Percentiles rank a stretch among this genome's conserved stretches.
Evolutionary conservation across 2,888 invertebrate species (phyloP).

Genomic region (Cerceris rybyensis): DNA sequence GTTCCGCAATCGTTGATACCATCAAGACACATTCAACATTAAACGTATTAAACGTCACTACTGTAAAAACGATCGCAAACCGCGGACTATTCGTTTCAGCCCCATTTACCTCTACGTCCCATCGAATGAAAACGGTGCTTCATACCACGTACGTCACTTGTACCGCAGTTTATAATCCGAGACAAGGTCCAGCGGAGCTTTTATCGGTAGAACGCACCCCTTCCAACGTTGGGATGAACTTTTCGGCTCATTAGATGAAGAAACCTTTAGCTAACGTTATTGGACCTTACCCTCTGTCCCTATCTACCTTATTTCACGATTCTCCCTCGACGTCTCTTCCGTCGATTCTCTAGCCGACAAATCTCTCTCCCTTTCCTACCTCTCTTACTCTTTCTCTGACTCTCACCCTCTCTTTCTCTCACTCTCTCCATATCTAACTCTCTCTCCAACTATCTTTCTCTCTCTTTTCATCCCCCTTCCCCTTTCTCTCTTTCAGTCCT

Average conservation of each 20-base stretch:
- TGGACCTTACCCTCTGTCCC: constrained; percentile 17
- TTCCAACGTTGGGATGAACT: constrained; percentile 44
- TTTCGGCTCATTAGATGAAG: constrained; percentile 55
- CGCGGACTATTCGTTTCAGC: too few relatives aligned
- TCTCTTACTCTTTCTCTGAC: background rate
- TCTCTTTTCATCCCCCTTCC: too few relatives aligned
- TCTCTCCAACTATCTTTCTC: too few relatives aligned
- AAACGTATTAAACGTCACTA: too few relatives aligned
- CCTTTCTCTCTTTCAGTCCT: background rate
- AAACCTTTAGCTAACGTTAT: constrained; percentile 43
- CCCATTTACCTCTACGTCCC: background rate
- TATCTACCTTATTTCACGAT: constrained; percentile 13
- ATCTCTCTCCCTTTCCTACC: background rate
- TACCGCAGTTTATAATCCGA: constrained; percentile 23
- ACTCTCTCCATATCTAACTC: too few relatives aligned
- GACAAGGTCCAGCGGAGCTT: constrained; percentile 21
- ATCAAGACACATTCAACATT: too few relatives aligned
- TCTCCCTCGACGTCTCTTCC: constrained; percentile 14
- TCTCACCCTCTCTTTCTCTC: too few relatives aligned
- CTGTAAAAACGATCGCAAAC: too few relatives aligned
- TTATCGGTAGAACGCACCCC: background rate
- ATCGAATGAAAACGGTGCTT: background rate
- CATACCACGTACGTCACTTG: background rate
- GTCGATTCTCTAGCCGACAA: constrained; percentile 12
- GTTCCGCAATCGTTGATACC: too few relatives aligned